Percentiles rank a stretch among this genome's conserved stretches.
phyloP scores from a whole-genome alignment of 1,140 invertebrate genomes.

The Microvelia longipes region DNA sequence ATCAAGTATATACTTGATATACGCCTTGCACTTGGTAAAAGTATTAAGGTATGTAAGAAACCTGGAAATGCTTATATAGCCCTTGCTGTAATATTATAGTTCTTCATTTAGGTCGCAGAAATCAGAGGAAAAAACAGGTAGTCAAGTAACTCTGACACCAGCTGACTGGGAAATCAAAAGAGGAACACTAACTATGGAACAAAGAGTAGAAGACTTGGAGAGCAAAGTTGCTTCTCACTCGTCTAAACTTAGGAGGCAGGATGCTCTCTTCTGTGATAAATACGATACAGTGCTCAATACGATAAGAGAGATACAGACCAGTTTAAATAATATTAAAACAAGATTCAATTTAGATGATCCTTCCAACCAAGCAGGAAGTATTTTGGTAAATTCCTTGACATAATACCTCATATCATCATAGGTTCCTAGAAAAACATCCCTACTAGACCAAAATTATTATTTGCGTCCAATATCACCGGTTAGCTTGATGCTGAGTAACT shows the following conservation, averaged over 20 bases:
- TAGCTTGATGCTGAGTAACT: no score
- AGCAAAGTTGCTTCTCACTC: conserved; percentile 3
- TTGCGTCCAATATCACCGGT: no score
- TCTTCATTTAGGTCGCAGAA: not conserved
- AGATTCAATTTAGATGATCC: not conserved
- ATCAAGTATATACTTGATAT: no score
- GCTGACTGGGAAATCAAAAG: not conserved
- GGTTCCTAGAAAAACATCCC: no score
- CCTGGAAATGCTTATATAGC: no score
- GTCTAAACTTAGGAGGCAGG: conserved; percentile 21
- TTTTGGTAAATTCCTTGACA: not conserved
- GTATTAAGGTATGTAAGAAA: no score
- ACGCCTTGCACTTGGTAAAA: no score
- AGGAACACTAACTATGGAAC: not conserved
- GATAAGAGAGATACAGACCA: conserved; percentile 23
- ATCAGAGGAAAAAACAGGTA: not conserved
- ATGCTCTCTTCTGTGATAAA: conserved; percentile 22
- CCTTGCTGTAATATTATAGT: not conserved
- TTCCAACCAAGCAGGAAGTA: not conserved
- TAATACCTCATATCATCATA: conserved; percentile 1
- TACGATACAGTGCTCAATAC: conserved; percentile 22
- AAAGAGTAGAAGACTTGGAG: conserved; percentile 6
- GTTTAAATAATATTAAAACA: conserved; percentile 12
- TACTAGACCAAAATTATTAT: no score
- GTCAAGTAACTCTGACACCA: not conserved